phyloP scores from a whole-genome alignment of 2,797 vertebrate species.

The Ciconia nigra region DNA sequence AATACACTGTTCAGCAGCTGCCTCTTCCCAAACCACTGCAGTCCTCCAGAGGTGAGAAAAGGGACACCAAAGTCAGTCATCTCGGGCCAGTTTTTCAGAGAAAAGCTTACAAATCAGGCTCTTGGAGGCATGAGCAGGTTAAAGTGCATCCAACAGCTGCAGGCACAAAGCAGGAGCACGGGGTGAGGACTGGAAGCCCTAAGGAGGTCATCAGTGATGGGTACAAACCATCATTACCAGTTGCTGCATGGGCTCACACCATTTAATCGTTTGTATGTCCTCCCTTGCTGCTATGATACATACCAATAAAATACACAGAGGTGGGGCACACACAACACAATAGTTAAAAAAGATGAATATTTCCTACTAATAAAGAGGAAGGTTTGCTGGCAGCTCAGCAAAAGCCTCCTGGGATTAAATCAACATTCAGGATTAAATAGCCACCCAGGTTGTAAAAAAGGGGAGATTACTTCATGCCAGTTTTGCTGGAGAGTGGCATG shows the following conservation, averaged over 20 bases:
- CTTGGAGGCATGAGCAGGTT: accelerated
- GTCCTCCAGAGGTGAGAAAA: background rate
- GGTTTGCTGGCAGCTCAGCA: background rate
- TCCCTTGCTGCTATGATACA: background rate
- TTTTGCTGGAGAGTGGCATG: accelerated
- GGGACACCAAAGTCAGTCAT: background rate
- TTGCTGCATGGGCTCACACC: accelerated
- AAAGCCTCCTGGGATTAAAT: background rate
- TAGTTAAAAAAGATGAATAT: no score
- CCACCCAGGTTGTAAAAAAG: background rate
- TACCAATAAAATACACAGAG: background rate
- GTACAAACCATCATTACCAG: background rate
- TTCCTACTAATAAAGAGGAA: no score
- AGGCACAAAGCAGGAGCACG: background rate
- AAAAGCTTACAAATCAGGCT: background rate
- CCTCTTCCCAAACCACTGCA: background rate
- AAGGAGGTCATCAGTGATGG: background rate
- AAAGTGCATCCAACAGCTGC: accelerated
- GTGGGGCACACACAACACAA: background rate
- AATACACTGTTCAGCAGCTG: background rate
- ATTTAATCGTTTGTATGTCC: accelerated
- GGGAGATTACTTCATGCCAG: accelerated
- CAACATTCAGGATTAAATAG: background rate
- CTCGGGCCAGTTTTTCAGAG: background rate
- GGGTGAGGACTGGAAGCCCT: background rate